Percentiles rank a stretch among this genome's conserved stretches.
These are phyloP conservation scores for Pseudomyrmex sp. DNA, from an alignment of 1,140 invertebrate genomes.

Conservation along the genomic window DNA sequence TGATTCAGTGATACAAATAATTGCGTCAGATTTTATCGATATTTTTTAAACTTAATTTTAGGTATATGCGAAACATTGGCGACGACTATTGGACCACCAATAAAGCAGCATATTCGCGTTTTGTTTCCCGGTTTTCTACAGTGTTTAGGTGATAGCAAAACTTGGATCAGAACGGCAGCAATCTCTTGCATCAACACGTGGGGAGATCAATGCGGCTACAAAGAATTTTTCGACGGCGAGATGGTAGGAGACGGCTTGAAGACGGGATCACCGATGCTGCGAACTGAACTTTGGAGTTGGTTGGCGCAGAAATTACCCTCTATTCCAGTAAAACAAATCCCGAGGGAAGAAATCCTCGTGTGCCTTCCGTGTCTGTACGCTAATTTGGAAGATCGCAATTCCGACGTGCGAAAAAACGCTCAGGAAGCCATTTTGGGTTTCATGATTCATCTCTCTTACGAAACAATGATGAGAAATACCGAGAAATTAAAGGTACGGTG, in stretches of 20 bases:
- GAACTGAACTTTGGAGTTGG: constrained; percentile 94
- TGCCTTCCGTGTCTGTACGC: constrained; percentile 93
- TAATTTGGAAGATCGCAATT: constrained; percentile 95
- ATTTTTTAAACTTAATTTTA: constrained; percentile 5
- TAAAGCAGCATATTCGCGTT: constrained; percentile 91
- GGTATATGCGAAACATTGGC: constrained; percentile 93
- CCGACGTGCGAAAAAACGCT: constrained; percentile 95
- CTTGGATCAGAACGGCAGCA: constrained; percentile 91
- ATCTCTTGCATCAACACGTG: constrained; percentile 93
- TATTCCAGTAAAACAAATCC: constrained; percentile 89
- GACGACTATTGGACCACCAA: constrained; percentile 92
- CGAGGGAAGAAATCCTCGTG: constrained; percentile 92
- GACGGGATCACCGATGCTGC: constrained; percentile 92
- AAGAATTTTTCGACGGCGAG: constrained; percentile 95
- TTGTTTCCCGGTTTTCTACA: constrained; percentile 94
- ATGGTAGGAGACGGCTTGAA: constrained; percentile 95
- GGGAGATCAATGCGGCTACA: constrained; percentile 92
- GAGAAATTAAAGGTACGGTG: constrained; percentile 92
- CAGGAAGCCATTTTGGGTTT: constrained; percentile 95
- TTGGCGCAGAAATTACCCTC: constrained; percentile 91
- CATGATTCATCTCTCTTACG: constrained; percentile 97
- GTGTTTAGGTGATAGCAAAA: constrained; percentile 89
- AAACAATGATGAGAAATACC: constrained; percentile 91
- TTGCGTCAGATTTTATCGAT: not conserved
- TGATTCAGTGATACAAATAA: not conserved